Conservation (phyloP, 1,140 invertebrate genomes). For the Heliconius himera region DNA sequence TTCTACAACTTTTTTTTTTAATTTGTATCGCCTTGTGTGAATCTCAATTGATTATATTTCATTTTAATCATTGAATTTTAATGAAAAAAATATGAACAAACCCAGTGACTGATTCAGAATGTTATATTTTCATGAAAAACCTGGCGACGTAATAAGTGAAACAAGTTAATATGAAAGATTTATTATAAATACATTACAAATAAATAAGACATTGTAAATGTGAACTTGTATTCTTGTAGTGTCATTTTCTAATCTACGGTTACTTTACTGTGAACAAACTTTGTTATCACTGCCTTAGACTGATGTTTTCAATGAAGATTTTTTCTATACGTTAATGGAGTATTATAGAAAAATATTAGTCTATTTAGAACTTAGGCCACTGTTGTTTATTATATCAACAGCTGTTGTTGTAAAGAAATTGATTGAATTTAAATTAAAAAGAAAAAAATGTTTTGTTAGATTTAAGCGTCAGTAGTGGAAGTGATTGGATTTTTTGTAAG, state of each 20-base stretch:
- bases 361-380: constrained; percentile 56
- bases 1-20: neutral
- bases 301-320: constrained; percentile 74
- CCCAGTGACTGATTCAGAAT: neutral
- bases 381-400: constrained; percentile 59
- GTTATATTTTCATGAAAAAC: neutral
- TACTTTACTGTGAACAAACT: constrained; percentile 56
- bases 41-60: neutral
- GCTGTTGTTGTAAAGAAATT: constrained; percentile 76
- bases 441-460: constrained; percentile 60
- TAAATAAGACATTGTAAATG: neutral
- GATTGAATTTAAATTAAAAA: constrained; percentile 72
- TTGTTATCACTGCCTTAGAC: constrained; percentile 78
- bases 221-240: constrained; percentile 18
- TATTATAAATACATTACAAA: neutral
- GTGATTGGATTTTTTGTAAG: constrained; percentile 61
- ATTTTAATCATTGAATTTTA: neutral
- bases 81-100: neutral
- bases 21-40: neutral
- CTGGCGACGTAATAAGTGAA: neutral
- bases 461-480: constrained; percentile 40
- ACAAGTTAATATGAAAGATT: neutral
- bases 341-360: constrained; percentile 66
- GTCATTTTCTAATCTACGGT: constrained; percentile 12
- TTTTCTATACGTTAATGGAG: constrained; percentile 68